These are phyloP conservation scores for Platycnemis pennipes DNA, from an alignment of 2,888 invertebrate species.

Conservation along the genomic window DNA sequence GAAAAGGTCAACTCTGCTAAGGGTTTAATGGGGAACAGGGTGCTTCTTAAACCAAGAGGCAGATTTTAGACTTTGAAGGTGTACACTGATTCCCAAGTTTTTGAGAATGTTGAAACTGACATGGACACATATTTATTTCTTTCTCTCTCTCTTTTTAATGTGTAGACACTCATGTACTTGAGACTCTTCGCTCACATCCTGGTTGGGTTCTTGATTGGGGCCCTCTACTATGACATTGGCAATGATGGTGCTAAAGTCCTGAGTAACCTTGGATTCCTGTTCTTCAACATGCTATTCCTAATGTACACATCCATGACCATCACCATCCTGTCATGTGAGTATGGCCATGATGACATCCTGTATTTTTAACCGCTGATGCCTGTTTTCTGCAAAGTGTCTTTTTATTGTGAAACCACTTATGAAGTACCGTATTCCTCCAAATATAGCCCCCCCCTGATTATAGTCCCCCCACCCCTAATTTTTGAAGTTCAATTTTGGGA, in stretches of 20 bases:
- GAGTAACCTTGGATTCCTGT: conserved; percentile 97
- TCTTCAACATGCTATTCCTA: conserved; percentile 99
- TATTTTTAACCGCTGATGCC: too few relatives aligned
- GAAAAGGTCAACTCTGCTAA: too few relatives aligned
- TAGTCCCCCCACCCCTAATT: too few relatives aligned
- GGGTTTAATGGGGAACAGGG: too few relatives aligned
- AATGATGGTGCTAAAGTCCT: conserved; percentile 97
- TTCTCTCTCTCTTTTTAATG: conserved; percentile 73
- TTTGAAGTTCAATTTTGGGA: too few relatives aligned
- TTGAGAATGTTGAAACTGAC: not conserved
- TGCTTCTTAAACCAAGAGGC: too few relatives aligned
- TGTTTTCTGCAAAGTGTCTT: too few relatives aligned
- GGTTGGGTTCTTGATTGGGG: conserved; percentile 96
- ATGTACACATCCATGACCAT: conserved; percentile 99
- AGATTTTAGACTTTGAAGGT: not conserved
- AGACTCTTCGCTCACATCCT: conserved; percentile 95
- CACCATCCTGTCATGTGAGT: conserved; percentile 97
- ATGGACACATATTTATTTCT: conserved; percentile 24
- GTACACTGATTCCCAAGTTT: not conserved
- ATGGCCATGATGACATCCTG: too few relatives aligned
- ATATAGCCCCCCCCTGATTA: too few relatives aligned
- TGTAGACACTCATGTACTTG: conserved; percentile 96
- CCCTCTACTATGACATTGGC: conserved; percentile 96
- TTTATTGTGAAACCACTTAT: not conserved
- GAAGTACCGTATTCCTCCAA: not conserved